Percentiles rank a stretch among this genome's conserved stretches.
Evolutionary conservation across 2,797 vertebrate species (phyloP).

Genomic region (Sebastes taczanowskii): DNA sequence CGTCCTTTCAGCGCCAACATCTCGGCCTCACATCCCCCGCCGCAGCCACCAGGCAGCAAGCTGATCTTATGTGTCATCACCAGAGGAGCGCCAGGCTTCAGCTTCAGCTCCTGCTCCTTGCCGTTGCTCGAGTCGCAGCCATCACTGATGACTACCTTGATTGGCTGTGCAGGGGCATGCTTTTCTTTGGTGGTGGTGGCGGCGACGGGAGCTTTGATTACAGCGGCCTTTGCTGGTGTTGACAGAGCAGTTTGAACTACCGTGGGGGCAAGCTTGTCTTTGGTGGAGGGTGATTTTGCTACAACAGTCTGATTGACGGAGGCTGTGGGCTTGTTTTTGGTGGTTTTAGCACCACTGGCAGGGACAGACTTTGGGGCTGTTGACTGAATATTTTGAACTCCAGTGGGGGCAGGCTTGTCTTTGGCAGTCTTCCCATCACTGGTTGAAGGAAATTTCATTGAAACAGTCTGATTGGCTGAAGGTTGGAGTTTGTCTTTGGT

Average conservation of each 20-base stretch:
- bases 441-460: constrained; percentile 40
- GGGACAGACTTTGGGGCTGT: constrained; percentile 26
- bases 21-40: constrained; percentile 77
- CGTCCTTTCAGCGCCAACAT: constrained; percentile 80
- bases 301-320: constrained; percentile 48
- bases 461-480: constrained; percentile 57
- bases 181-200: constrained; percentile 51
- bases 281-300: constrained; percentile 35
- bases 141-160: constrained; percentile 77
- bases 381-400: constrained; percentile 44
- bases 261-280: constrained; percentile 43
- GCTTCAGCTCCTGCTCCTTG: constrained; percentile 73
- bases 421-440: constrained; percentile 57
- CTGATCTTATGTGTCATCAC: constrained; percentile 91
- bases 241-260: constrained; percentile 20
- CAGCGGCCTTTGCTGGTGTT: constrained; percentile 30
- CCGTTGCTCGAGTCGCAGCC: constrained; percentile 61
- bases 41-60: constrained; percentile 79
- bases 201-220: constrained; percentile 25
- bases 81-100: constrained; percentile 81
- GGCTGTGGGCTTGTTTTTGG: constrained; percentile 52
- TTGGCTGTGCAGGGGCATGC: constrained; percentile 42
- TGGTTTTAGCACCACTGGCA: constrained; percentile 36
- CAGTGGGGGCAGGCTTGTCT: constrained; percentile 47
- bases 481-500: constrained; percentile 57